phyloP scores from a whole-genome alignment of 2,797 vertebrate genomes.

The Agapornis canus region DNA sequence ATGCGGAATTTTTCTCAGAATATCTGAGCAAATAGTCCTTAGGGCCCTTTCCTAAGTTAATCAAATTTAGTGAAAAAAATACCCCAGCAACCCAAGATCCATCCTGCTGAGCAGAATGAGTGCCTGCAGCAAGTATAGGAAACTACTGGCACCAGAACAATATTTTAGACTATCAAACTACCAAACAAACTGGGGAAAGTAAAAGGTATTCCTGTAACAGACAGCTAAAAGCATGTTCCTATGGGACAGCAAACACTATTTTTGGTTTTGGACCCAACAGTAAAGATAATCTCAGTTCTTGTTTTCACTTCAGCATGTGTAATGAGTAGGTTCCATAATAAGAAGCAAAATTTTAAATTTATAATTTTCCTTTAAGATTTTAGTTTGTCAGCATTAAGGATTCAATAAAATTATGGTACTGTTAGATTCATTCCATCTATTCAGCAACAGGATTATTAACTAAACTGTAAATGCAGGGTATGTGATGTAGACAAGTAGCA shows the following conservation, averaged over 20 bases:
- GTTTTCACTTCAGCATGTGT: neutral
- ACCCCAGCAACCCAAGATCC: neutral
- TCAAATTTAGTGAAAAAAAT: neutral
- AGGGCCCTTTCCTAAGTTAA: neutral
- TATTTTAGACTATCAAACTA: neutral
- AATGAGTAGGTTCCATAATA: neutral
- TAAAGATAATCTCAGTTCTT: neutral
- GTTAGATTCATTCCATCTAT: neutral
- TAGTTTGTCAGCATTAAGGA: neutral
- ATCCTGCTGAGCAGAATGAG: neutral
- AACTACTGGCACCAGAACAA: neutral
- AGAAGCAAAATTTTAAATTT: neutral
- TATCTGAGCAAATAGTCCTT: neutral
- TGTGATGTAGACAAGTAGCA: conserved; percentile 1
- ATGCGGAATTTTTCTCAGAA: neutral
- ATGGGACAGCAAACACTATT: neutral
- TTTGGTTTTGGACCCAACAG: neutral
- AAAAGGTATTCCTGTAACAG: neutral
- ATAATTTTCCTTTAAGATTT: neutral
- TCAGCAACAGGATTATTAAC: neutral
- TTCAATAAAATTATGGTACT: neutral
- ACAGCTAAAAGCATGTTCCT: neutral
- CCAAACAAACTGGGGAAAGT: neutral
- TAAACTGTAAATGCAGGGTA: neutral
- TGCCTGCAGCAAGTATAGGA: neutral